phyloP scores from a whole-genome alignment of 1,140 invertebrate species.

The Bombyx mori region ASM3026992v2 NC_085129.1:6995501-6996000 shows the following conservation, averaged over 20 bases:
- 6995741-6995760: conserved; percentile 94
- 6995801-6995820: conserved; percentile 89
- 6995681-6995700: conserved; percentile 89
- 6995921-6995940: conserved; percentile 88
- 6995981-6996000: conserved; percentile 86
- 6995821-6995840: conserved; percentile 90
- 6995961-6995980: conserved; percentile 83
- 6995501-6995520: conserved; percentile 78
- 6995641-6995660: conserved; percentile 83
- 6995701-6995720: conserved; percentile 86
- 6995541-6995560: conserved; percentile 73
- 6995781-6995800: conserved; percentile 84
- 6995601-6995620: conserved; percentile 91
- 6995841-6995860: conserved; percentile 85
- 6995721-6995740: conserved; percentile 85
- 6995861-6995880: conserved; percentile 82
- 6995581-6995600: conserved; percentile 88
- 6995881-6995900: conserved; percentile 79
- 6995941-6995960: conserved; percentile 84
- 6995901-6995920: conserved; percentile 91
- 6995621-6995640: conserved; percentile 90
- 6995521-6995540: conserved; percentile 89
- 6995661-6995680: conserved; percentile 88
- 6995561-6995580: conserved; percentile 85
- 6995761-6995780: conserved; percentile 87